Base-by-base conservation (phyloP, 2,888 invertebrate species). In the Alsophila aescularia region DNA sequence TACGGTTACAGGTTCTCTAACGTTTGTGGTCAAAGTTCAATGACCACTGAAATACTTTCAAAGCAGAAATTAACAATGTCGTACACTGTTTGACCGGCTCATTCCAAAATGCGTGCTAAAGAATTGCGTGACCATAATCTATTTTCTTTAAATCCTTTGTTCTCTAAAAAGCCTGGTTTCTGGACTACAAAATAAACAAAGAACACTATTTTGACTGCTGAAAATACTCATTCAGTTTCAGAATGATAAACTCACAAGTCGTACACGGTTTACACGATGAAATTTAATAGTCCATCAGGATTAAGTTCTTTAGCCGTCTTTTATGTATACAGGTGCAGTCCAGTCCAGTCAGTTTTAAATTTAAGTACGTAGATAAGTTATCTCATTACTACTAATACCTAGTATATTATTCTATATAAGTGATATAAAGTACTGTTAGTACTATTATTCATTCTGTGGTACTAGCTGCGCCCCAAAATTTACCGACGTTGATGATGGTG, bases 71-170 rank as follows among this genome's bases (percentile, higher is more conserved):
- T 36, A 43, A 52, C 52, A 48, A 45, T 8, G 21, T 18, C 32
- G 9, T n/a, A 18, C 27, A 24, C 49, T 4, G n/a, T 39, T 41
- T 35, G 21, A 34, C 41, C 12, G 9, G 36, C 14, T 9, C 18
- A 41, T 14, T 56, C 36, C 13, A 10, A 32, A 47, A 41, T 56
- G 51, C 56, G 51, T 56, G 56, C 8, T 32, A 39, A 14, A 21
- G 9, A 3, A 39, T 56, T 47, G 56, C 56, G 56, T 56, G 56
- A 56, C 56, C 18, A 15, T 31, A 55, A 45, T 50, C 54, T 55
- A 44, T 51, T 51, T 45, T 13, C 31, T 51, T 47, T 34, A 6
- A 35, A 37, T 32, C 39, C 43, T 49, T 54, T 49, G 43, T 44
- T 48, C 45, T 39, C 4, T 2, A 9, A 9, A 4, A 15, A n/a